phyloP scores from a whole-genome alignment of 2,888 invertebrate species.

The Stegana nigrithorax region DNA sequence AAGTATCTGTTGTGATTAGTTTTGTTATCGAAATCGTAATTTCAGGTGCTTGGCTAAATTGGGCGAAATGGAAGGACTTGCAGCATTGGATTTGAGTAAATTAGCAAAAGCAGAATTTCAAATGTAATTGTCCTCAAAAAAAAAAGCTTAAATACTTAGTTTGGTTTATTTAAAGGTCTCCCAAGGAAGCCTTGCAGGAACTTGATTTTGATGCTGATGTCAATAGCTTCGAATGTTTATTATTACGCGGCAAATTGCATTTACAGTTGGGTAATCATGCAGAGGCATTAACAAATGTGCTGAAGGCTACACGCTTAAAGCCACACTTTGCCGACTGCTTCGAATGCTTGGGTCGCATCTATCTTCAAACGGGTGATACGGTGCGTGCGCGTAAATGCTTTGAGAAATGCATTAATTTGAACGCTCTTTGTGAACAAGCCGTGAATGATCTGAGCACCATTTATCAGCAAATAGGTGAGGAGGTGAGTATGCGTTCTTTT shows the following conservation, averaged over 20 bases:
- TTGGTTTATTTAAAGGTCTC: slow-evolving; percentile 46
- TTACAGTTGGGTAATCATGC: slow-evolving; percentile 70
- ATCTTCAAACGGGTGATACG: slow-evolving; percentile 75
- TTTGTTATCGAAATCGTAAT: neutral
- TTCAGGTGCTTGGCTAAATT: slow-evolving; percentile 56
- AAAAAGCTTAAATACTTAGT: neutral
- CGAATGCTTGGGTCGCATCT: slow-evolving; percentile 81
- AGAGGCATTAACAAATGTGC: slow-evolving; percentile 74
- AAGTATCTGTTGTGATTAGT: neutral
- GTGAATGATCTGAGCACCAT: slow-evolving; percentile 81
- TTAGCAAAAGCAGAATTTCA: slow-evolving; percentile 51
- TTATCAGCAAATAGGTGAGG: slow-evolving; percentile 77
- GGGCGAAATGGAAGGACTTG: slow-evolving; percentile 38
- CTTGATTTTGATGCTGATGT: slow-evolving; percentile 21
- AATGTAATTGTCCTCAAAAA: slow-evolving; percentile 40
- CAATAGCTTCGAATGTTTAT: slow-evolving; percentile 51
- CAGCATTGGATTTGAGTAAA: slow-evolving; percentile 40
- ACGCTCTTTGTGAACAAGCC: slow-evolving; percentile 75
- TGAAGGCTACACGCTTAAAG: slow-evolving; percentile 79
- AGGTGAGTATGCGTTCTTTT: slow-evolving; percentile 66
- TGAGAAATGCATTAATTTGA: slow-evolving; percentile 83
- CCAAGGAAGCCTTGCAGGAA: slow-evolving; percentile 71
- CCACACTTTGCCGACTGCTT: slow-evolving; percentile 82
- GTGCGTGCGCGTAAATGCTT: slow-evolving; percentile 84
- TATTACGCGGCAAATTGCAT: slow-evolving; percentile 57